Base-by-base conservation (phyloP, 1,140 invertebrate genomes). In the Saccostrea glomerata region DNA sequence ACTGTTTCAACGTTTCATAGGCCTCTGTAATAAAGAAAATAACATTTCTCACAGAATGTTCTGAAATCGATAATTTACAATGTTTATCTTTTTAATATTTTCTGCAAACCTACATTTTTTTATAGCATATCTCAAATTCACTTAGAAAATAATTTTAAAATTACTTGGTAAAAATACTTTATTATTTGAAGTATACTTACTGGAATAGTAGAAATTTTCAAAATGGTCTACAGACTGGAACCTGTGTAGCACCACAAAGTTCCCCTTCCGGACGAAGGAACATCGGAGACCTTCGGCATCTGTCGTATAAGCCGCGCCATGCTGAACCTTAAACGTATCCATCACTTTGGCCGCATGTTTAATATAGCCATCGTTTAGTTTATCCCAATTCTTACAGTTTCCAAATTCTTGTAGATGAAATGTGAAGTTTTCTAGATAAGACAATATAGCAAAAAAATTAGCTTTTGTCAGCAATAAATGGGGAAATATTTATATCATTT, bases 181-280 rank as follows among this genome's bases (percentile, higher is more conserved):
- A 47, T 47, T 47, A 47, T 6, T 3, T 47, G 2, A 47, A 2
- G 47, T 82, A 15, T 13, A 83, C 82, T 85, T 60, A 85, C 84
- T 63, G 12, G 84, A 85, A 36, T 85, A 85, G 30, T 85, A 85
- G 20, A 85, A 63, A 56, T 60, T 63, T 63, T 63, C 55, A 60
- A 85, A 85, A 13, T 85, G 84, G 4, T 85, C 25, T 85, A 23
- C 9, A 1, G 84, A 85, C 56, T 85, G 25, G 55, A 85, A 58
- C 30, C 84, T 63, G 20, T 85, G 84, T 60, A 85, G 56, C 12
- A 85, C 84, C n/a, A 63, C 58, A 4, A 63, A 30, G 55, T 63
- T 85, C 5, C 58, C 84, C 25, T 85, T 85, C 54, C 25, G 9
- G 13, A 85, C 30, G 55, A n/a, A 63, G 30, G 55, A 36, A 23